Conservation (phyloP, 2,888 invertebrate genomes). For the Aphidius colemani region DNA sequence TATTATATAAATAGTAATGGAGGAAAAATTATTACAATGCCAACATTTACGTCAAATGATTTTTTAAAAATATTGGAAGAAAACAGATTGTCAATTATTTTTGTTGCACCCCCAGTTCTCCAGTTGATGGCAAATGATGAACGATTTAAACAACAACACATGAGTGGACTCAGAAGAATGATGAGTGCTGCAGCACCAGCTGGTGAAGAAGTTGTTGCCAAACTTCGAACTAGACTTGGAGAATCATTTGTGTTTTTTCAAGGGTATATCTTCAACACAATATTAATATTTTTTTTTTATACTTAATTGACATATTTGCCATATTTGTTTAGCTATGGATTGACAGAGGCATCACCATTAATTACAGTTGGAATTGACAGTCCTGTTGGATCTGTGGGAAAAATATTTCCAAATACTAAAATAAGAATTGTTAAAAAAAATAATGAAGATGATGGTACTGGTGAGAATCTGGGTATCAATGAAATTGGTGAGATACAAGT, state of each 20-base stretch:
- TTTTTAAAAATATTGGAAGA: constrained; percentile 71
- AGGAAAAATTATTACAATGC: constrained; percentile 70
- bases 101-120: constrained; percentile 78
- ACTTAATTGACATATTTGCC: not conserved
- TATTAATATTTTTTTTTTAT: not conserved
- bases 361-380: constrained; percentile 55
- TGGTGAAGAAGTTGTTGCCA: constrained; percentile 64
- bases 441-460: constrained; percentile 18
- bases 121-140: constrained; percentile 40
- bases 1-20: no score
- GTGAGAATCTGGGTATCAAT: constrained; percentile 35
- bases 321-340: not conserved
- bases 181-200: constrained; percentile 75
- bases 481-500: constrained; percentile 75
- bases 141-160: constrained; percentile 63
- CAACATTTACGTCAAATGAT: constrained; percentile 74
- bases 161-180: constrained; percentile 64
- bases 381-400: constrained; percentile 44
- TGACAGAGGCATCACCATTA: constrained; percentile 43
- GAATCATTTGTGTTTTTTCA: constrained; percentile 60
- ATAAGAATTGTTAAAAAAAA: constrained; percentile 52
- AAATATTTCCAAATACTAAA: constrained; percentile 57
- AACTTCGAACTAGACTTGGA: constrained; percentile 62
- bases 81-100: constrained; percentile 69
- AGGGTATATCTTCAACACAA: constrained; percentile 53